Percentiles rank a stretch among this genome's conserved stretches.
These are phyloP conservation scores for Crotophaga sulcirostris DNA, from an alignment of 2,113 vertebrate genomes.

Conservation along the genomic window DNA sequence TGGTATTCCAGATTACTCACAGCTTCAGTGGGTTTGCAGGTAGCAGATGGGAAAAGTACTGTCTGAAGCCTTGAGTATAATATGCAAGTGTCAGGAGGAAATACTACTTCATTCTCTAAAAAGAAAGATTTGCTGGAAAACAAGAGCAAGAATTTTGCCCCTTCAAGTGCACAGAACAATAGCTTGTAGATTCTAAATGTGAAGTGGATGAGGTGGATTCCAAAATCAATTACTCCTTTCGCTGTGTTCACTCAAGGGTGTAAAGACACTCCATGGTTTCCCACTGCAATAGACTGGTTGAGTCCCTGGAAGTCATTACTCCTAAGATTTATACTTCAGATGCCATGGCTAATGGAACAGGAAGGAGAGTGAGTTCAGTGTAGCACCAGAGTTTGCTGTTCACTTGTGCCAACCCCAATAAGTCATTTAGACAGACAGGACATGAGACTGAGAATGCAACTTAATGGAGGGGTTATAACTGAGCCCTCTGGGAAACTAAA, in stretches of 20 bases:
- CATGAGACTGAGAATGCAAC: neutral
- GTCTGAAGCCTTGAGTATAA: neutral
- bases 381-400: neutral
- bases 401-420: neutral
- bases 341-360: neutral
- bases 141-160: neutral
- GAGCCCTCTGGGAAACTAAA: neutral
- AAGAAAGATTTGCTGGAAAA: neutral
- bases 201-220: neutral
- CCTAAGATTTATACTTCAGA: neutral
- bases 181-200: neutral
- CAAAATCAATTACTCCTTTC: neutral
- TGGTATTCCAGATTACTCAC: neutral
- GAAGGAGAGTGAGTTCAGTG: neutral
- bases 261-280: neutral
- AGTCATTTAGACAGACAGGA: neutral
- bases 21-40: neutral
- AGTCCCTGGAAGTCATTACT: neutral
- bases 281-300: neutral
- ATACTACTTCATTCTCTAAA: neutral
- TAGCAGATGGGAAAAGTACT: neutral
- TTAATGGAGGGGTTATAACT: neutral
- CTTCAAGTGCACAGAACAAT: neutral
- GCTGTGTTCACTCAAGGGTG: fast-evolving
- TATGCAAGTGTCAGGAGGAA: neutral